These are phyloP conservation scores for Osmoderma eremita DNA, from an alignment of 2,888 invertebrate genomes.

Conservation along the genomic window DNA sequence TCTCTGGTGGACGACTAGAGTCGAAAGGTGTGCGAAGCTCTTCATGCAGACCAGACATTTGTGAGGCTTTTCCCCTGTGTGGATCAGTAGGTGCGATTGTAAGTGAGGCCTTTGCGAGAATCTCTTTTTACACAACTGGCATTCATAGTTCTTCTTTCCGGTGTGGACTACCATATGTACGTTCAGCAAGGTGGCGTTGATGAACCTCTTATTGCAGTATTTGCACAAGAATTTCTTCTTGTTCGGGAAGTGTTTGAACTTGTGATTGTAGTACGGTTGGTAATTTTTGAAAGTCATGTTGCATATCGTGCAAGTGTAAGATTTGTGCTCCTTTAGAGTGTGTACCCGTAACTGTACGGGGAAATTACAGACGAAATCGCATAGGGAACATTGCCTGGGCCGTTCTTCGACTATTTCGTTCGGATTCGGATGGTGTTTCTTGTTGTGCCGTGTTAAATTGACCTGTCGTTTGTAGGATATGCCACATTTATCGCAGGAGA, in stretches of 20 bases:
- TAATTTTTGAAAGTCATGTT: background rate
- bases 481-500: slow-evolving; percentile 19
- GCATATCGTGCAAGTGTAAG: slow-evolving; percentile 10
- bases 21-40: slow-evolving; percentile 27
- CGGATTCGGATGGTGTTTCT: background rate
- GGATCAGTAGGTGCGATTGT: slow-evolving; percentile 18
- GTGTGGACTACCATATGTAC: slow-evolving; percentile 27
- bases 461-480: slow-evolving; percentile 1
- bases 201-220: slow-evolving; percentile 13
- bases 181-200: background rate
- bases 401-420: background rate
- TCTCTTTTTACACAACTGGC: slow-evolving; percentile 5
- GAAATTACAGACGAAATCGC: slow-evolving; percentile 2
- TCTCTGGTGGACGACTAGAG: slow-evolving; percentile 14
- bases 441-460: slow-evolving; percentile 11
- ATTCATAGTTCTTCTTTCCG: slow-evolving; percentile 24
- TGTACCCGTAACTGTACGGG: background rate
- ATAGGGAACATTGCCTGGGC: background rate
- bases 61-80: slow-evolving; percentile 24
- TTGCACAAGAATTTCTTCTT: slow-evolving; percentile 12
- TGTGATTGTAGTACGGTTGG: slow-evolving; percentile 16
- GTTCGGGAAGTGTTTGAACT: slow-evolving; percentile 12
- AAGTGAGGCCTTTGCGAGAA: slow-evolving; percentile 23
- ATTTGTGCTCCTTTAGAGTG: slow-evolving; percentile 3
- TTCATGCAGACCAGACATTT: slow-evolving; percentile 15